Base-by-base conservation (phyloP, 2,888 invertebrate species). In the Campoplex nolae region DNA sequence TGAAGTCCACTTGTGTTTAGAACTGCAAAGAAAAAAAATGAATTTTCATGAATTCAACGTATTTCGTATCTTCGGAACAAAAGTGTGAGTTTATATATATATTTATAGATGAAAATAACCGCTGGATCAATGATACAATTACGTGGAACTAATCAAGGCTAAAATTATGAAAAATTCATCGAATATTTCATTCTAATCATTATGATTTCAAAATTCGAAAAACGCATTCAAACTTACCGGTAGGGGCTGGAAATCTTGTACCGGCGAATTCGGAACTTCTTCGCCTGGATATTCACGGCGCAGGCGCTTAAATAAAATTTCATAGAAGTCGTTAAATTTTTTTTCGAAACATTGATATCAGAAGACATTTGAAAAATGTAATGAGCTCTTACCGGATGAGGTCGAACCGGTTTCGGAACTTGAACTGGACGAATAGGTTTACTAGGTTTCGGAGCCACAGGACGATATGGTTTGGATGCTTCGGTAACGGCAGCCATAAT, bases 401-500 rank as follows among this genome's bases (percentile, higher is more conserved):
- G 84, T 11, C 9, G 13, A 32, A 32, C 16, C 32, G 77, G 70
- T 18, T 65, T 38, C 6, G 38, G 75, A 4, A 32, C 6, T 32
- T 84, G 86, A 16, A 32, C 6, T 32, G 86, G 86, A 16, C 58
- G 68, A 13, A 45, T 45, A 1, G 45, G 45, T 45, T 45, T 45
- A 11, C 48, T 56, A 8, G 86, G 80, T 58, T 62, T 48, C 1
- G 74, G 54, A 38, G 4, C 38, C 38, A 1, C 0, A 38, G 38
- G 38, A 18, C 13, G 23, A 54, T 28, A 58, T 1, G 84, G 54
- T 56, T 84, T 77, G 4, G 32, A 62, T 3, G 88, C 80, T 48
- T 87, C 86, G 7, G 86, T 84, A 23, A 70, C 54, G 13, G 51
- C 82, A 35, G 70, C 81, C 48, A 75, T 48, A 35, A 80, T 81